Evolutionary conservation across 2,888 invertebrate genomes (phyloP).

Genomic region (Agrochola macilenta): DNA sequence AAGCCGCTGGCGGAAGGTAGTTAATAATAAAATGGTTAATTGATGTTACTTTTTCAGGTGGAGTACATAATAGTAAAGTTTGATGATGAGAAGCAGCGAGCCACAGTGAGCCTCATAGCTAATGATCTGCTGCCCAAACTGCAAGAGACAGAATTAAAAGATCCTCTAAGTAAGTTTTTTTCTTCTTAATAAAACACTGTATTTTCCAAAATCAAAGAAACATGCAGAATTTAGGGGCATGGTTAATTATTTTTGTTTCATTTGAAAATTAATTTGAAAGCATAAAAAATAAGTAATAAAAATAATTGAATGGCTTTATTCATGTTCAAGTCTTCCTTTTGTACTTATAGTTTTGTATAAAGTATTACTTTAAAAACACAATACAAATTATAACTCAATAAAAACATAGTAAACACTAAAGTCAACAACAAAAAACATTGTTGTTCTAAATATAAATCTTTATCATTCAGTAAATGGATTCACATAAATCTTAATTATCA

Average conservation of each 20-base stretch:
- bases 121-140: constrained; percentile 94
- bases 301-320: background rate
- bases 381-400: background rate
- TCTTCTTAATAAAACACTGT: background rate
- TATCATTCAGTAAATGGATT: constrained; percentile 12
- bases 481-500: constrained; percentile 32
- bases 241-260: background rate
- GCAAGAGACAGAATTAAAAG: constrained; percentile 94
- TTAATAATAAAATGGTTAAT: background rate
- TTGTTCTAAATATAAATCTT: constrained; percentile 18
- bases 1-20: no score
- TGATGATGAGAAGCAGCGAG: constrained; percentile 95
- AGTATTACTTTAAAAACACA: background rate
- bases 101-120: constrained; percentile 96
- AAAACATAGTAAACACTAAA: background rate
- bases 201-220: background rate
- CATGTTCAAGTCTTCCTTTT: background rate
- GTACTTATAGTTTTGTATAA: background rate
- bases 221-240: background rate
- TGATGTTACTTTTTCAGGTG: constrained; percentile 87
- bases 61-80: constrained; percentile 99
- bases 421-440: background rate
- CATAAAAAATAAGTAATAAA: background rate
- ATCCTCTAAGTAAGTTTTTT: constrained; percentile 92
- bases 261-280: background rate